Conservation (phyloP, 2,113 vertebrate species). For the Megaceryle maxima region DNA sequence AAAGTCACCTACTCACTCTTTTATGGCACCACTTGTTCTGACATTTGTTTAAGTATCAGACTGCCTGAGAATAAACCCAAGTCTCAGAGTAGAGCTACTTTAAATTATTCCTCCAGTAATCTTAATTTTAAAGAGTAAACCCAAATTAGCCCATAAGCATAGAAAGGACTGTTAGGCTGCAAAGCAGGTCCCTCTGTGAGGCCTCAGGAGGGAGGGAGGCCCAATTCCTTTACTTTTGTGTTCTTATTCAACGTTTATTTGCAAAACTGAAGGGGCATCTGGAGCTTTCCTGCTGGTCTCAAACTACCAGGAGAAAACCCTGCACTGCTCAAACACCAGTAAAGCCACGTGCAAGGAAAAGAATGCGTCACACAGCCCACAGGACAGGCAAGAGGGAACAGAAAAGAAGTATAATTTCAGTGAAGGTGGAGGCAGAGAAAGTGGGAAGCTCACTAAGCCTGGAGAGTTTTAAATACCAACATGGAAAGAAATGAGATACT, state of each 20-base stretch:
- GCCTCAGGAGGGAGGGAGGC: not conserved
- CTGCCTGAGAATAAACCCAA: not conserved
- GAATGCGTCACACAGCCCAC: not conserved
- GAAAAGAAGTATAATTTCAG: not conserved
- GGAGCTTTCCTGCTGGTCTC: not conserved
- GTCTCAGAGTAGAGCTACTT: not conserved
- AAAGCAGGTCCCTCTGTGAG: not conserved
- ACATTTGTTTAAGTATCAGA: not conserved
- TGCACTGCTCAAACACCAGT: not conserved
- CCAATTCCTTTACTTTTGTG: not conserved
- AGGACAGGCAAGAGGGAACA: not conserved
- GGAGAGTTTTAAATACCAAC: conserved; percentile 29
- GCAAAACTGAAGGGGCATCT: not conserved
- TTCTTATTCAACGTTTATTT: not conserved
- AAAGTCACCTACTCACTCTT: not conserved
- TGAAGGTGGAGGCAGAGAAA: conserved; percentile 7
- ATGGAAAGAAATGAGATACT: conserved; percentile 24
- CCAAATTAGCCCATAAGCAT: not conserved
- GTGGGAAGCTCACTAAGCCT: conserved; percentile 1
- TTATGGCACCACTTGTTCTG: not conserved
- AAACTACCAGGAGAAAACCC: not conserved
- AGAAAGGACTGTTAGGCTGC: not conserved
- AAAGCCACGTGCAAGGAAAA: not conserved
- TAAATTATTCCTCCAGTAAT: not conserved
- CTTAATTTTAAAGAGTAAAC: not conserved